Evolutionary conservation across 2,888 invertebrate genomes (phyloP), one percentile per base, ranked within the genome.

Genomic region (Hermaeophaga mercurialis): DNA sequence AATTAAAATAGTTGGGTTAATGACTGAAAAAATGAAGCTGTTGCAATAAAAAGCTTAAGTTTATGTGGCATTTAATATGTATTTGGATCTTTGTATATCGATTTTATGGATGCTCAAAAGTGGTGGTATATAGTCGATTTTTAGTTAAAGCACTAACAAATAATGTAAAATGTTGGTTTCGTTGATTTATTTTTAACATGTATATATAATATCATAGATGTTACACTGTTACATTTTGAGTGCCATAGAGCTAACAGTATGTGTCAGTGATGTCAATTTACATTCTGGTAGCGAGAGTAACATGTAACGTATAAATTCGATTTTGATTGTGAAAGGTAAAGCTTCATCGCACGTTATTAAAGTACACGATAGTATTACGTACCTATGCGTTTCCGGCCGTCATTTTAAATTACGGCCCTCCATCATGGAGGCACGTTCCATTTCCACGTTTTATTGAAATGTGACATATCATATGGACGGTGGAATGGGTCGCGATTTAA

Each of bases 291-390:
- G 41, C 11, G 19, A 41, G 11, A 11, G 41, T 22, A 41, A 41
- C 19, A 41, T 50, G 31, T 50, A 39, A 41, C 41, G 28, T 50
- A 41, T 50, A 50, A 50, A 50, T 41, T 50, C 39, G 39, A 31
- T 31, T 50, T 41, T 50, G 49, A 50, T 50, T 50, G 49, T 22
- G 28, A 50, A 17, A 39, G 49, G 49, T 38, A 49, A 22, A 41
- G 49, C 47, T 49, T 49, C 38, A 38, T 41, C 49, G 49, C 39
- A 50, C 49, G 41, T 50, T 50, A 50, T 50, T 50, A 50, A 50
- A 50, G 49, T 50, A 50, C 28, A 50, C 49, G 49, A 41, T 31
- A 22, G 48, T 41, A 41, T 41, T 12, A 7, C 33, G 34, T 36
- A 41, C 49, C 49, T 39, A 41, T 41, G 38, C 49, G 28, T 41